Evolutionary conservation across 2,797 vertebrate genomes (phyloP), one percentile per base, ranked within the genome.

Genomic region (Clarias laeviceps): DNA sequence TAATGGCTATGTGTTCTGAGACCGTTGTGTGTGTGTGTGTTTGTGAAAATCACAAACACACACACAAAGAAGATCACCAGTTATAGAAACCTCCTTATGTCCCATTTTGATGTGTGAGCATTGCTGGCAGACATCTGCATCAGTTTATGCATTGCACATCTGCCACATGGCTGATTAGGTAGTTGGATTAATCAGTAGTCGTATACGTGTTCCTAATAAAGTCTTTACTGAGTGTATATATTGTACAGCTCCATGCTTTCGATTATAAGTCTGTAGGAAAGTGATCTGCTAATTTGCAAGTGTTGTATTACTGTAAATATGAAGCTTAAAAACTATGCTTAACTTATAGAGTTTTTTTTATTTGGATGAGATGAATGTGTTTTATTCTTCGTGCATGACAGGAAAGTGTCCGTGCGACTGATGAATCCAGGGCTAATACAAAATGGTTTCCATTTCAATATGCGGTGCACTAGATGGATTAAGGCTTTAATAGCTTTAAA

Each of bases 351-450:
- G 50, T 37, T 65, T 45, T 20, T 65, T 45, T 8, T 45, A 78
- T 88, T 84, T 79, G 0, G 69, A 86, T 89, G 34, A 85, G 83
- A 56, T n/a, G 56, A 89, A 84, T 87, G 82, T 85, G 62, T 86
- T 56, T n/a, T 69, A 70, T 82, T 77, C 70, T 81, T 56, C 84
- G 80, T 83, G 87, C 88, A 89, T 89, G 88, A 86, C 56, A 81
- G 77, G 80, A 88, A 77, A 76, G 24, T 66, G 54, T 64, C 17
- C 1, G 15, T 82, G 62, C 56, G 61, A 77, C 59, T 24, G 29
- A 74, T 77, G 59, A 80, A 73, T 59, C 83, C 84, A 83, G 68
- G 73, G 62, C 68, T 81, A 81, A 72, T 66, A 61, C 76, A 76
- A 64, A 80, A 37, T 82, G 73, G 70, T 74, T 65, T 86, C 24